Base-by-base conservation (phyloP, 2,888 invertebrate genomes). In the Crocallis elinguaria region DNA sequence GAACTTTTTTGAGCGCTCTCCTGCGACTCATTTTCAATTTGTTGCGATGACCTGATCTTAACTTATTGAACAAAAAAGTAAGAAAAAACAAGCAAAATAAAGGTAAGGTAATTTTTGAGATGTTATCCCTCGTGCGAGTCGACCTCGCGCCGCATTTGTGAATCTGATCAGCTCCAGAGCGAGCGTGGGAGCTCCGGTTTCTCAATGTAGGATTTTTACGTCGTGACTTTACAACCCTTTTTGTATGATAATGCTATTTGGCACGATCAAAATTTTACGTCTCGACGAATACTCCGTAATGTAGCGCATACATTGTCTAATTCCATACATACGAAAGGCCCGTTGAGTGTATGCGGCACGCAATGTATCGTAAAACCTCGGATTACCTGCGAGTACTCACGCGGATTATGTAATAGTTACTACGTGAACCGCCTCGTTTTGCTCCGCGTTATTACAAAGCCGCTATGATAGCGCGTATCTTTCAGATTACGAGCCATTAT, bases 201-300 rank as follows among this genome's bases (percentile, higher is more conserved):
- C 30, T 12, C 30, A 17, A 36, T 36, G 35, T 44, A 32, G 25
- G 37, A 50, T 37, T 52, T 49, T 43, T 41, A 45, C 49, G 25
- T 12, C 43, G 23, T 30, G 30, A 38, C 50, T 51, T 56, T 51
- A 57, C 51, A 42, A 42, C 55, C 50, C 52, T 53, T 46, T 51
- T 33, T 51, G 51, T 46, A 58, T 56, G 58, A 57, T 62, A 57
- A 62, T 57, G 49, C 53, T 49, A 56, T 60, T 60, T 51, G 54
- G 29, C 55, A 33, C 57, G 48, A 60, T 60, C 62, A 58, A 51
- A 49, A 51, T 58, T 57, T 60, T 56, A 59, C 49, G 49, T 45
- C 48, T 44, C 37, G 35, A 16, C 42, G 41, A 38, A 43, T 48
- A 45, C 37, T 27, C 29, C 39, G 17, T 23, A 41, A 45, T 49